phyloP scores from a whole-genome alignment of 2,113 vertebrate species.

The Sminthopsis crassicaudata region DNA sequence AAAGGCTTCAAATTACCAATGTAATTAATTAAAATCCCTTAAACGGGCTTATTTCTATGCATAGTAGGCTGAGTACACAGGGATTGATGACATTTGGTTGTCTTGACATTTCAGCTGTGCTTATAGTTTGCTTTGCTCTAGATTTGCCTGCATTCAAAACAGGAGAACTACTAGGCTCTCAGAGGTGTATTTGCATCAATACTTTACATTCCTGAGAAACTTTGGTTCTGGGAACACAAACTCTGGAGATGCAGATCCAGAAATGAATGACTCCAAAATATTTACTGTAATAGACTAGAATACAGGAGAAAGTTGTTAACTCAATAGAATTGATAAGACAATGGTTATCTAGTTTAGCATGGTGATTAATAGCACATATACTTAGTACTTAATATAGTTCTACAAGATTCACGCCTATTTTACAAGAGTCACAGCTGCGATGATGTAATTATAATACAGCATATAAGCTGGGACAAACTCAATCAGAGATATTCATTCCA shows the following conservation, averaged over 20 bases:
- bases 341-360: too few species aligned
- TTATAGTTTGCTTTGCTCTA: not conserved
- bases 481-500: too few species aligned
- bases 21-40: not conserved
- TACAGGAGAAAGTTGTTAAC: too few species aligned
- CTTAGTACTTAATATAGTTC: too few species aligned
- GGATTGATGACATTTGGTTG: not conserved
- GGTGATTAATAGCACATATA: too few species aligned
- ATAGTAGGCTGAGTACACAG: not conserved
- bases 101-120: not conserved
- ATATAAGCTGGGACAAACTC: too few species aligned
- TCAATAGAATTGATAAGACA: too few species aligned
- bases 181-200: not conserved
- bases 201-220: not conserved
- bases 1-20: not conserved
- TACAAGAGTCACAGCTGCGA: too few species aligned
- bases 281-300: too few species aligned
- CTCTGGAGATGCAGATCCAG: not conserved
- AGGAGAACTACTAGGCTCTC: not conserved
- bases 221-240: too few species aligned
- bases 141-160: not conserved
- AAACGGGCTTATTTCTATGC: not conserved
- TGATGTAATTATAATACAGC: too few species aligned
- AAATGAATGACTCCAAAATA: not conserved
- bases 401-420: too few species aligned